phyloP scores from a whole-genome alignment of 2,888 invertebrate species.

The Melipona bicolor region DNA sequence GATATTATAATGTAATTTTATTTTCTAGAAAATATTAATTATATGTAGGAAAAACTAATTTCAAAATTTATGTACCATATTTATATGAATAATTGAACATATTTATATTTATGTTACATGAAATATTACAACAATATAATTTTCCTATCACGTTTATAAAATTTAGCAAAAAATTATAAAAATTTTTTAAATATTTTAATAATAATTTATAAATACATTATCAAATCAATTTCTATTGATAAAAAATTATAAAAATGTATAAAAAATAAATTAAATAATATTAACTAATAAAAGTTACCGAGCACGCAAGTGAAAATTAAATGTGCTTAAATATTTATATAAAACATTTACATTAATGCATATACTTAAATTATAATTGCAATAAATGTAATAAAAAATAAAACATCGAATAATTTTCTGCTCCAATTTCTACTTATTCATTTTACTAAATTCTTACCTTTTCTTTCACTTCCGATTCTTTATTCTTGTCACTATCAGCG shows the following conservation, averaged over 20 bases:
- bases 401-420: constrained; percentile 43
- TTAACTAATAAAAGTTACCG: neutral
- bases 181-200: neutral
- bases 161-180: neutral
- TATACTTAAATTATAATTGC: neutral
- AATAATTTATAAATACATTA: neutral
- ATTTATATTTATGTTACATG: neutral
- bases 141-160: neutral
- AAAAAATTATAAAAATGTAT: neutral
- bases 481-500: constrained; percentile 28
- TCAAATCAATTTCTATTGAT: neutral
- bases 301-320: neutral
- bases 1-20: neutral
- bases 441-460: constrained; percentile 64
- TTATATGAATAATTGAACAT: neutral
- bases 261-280: neutral
- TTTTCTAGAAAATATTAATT: neutral
- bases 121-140: neutral
- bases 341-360: neutral
- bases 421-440: constrained; percentile 56
- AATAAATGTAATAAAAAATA: constrained; percentile 20
- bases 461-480: constrained; percentile 47
- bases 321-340: neutral
- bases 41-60: neutral
- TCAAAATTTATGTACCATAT: neutral